A percentile compares a stretch with the other conserved stretches of the same genome.
These are phyloP conservation scores for Catajapyx aquilonaris DNA, from an alignment of 1,140 invertebrate genomes.

Conservation along the genomic window DNA sequence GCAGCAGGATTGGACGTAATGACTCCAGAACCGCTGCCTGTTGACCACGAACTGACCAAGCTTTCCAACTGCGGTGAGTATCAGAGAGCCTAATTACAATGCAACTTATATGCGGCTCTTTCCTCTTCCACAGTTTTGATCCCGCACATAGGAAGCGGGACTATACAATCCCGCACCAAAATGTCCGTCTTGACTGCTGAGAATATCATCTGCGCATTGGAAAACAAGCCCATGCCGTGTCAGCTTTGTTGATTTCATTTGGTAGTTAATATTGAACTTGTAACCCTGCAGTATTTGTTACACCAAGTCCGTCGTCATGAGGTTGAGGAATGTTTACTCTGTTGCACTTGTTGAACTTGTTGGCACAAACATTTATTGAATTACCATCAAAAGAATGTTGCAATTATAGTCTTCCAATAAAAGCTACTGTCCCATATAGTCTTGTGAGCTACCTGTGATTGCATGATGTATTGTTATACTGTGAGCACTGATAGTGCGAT, in stretches of 20 bases:
- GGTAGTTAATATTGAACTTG: no score
- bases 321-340: no score
- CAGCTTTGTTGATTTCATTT: conserved; percentile 9
- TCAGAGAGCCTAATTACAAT: conserved; percentile 1
- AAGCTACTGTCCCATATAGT: no score
- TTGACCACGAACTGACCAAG: conserved; percentile 46
- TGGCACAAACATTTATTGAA: no score
- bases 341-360: no score
- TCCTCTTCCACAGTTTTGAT: conserved; percentile 38
- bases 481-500: no score
- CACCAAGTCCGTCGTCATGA: no score
- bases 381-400: no score
- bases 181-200: conserved; percentile 58
- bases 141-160: conserved; percentile 75
- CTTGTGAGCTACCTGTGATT: no score
- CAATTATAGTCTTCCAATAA: no score
- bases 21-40: conserved; percentile 65
- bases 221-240: conserved; percentile 37
- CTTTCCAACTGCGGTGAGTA: conserved; percentile 54
- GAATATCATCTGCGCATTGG: conserved; percentile 56
- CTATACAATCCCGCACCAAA: conserved; percentile 42
- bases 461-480: no score
- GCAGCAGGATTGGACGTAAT: conserved; percentile 79
- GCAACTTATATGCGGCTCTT: not conserved
- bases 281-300: no score